Evolutionary conservation across 2,113 vertebrate genomes (phyloP), one percentile per base, ranked within the genome.

Genomic region (Heterotis niloticus): DNA sequence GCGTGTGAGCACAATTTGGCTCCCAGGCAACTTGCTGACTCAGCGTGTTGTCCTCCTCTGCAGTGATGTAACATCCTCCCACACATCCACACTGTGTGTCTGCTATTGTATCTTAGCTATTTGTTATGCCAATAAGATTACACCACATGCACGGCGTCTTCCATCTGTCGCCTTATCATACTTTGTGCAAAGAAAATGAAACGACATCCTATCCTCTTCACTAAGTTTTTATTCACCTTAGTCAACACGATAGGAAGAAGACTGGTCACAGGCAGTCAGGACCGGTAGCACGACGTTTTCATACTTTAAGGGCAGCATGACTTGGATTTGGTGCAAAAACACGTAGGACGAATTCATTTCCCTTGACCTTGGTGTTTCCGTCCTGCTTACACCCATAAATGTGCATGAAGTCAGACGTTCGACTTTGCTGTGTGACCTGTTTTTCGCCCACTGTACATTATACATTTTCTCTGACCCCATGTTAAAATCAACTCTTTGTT

Each of bases 221-320:
- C 68, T 51, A 72, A 52, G 69, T n/a, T 72, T 51, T 72, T 72
- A 52, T 72, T 72, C 69, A 72, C 69, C 34, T 72, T n/a, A n/a
- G 69, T 72, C 51, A 44, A 72, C 51, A 54, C 23, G 54, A 72
- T 72, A 72, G 18, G 28, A 70, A 70, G 5, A 7, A 44, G 10
- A 64, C 18, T 72, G 10, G 20, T 72, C 51, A 14, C 11, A 52
- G 51, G 11, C 24, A 51, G 51, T 24, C 69, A 72, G 69, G 69
- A 72, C 24, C 13, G 51, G 34, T 51, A 72, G 44, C 23, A 51
- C 51, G 51, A 20, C 9, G 10, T 72, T 72, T 72, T 70, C 18
- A 62, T 62, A 16, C 18, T 62, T 62, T 62, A 44, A 44, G 34
- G 34, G 34, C 34, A 44, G 2, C 7, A 7, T 44, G 34, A 44